Evolutionary conservation across 37 sponge, comb jelly and placozoan genomes (phyloP), one percentile per base, ranked within the genome.

Genomic region (Beroe forskalii): DNA sequence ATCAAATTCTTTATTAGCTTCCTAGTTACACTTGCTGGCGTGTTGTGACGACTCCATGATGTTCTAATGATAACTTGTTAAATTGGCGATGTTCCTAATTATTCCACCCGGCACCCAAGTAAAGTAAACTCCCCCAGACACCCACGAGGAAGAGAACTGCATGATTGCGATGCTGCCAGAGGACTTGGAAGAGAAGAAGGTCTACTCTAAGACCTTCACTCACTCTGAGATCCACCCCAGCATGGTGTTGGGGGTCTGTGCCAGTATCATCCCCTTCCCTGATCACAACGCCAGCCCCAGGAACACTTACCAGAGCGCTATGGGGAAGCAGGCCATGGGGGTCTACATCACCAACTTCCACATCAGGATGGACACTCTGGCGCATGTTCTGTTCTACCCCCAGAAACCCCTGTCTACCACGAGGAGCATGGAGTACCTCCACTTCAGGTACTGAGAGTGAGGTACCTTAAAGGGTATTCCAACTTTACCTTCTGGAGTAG

Each of bases 301-400:
- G 61, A 99, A 99, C 94, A 99, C 99, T 30, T 99, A 99, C 94
- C 99, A 99, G 91, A 95, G 96, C 36, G 99, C 99, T 91, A 99
- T 99, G 99, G 99, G 99, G 36, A 99, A 99, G 90, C 99, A 99
- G 48, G 99, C 99, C 32, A 99, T 99, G 99, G 99, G 99, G 0
- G 99, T 99, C 44, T 99, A 99, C 93, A 99, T 96, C 92, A 99
- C 99, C 27, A 99, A 99, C 91, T 99, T 94, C 92, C 99, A 99
- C 64, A 97, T 99, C 33, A 92, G 99, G 8, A 99, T 99, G 99
- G 99, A 99, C 93, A 99, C 99, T 0, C 92, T 99, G 62, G 99
- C 99, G 20, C 99, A 99, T 48, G 99, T 99, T 2, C 94, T 99
- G 48, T 99, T 94, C 83, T 99, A 99, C 90, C 99, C 99, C 12